Conservation (phyloP, 2,113 vertebrate species). For the Smithornis capensis region DNA sequence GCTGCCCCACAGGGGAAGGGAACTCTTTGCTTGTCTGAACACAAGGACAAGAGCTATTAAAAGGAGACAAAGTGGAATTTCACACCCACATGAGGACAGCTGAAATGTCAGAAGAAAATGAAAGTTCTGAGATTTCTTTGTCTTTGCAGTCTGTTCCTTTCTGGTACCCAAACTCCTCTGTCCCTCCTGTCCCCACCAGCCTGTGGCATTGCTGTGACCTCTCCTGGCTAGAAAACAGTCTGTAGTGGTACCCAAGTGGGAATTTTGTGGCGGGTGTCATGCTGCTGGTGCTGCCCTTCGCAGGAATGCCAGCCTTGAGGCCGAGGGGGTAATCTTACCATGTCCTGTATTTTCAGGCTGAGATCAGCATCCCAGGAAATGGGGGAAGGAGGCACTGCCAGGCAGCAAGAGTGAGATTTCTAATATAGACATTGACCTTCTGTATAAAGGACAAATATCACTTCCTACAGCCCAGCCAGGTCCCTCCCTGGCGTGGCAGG, state of each 20-base stretch:
- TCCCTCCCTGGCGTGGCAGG: neutral
- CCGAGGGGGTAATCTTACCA: neutral
- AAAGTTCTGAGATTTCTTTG: neutral
- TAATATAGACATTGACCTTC: neutral
- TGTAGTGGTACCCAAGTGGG: neutral
- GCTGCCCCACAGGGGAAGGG: neutral
- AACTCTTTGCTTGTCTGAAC: neutral
- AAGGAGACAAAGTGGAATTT: neutral
- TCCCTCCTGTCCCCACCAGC: neutral
- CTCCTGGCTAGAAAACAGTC: neutral
- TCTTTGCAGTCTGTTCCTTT: neutral
- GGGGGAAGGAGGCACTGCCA: neutral
- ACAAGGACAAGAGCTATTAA: neutral
- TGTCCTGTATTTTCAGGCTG: neutral
- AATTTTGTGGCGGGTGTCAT: neutral
- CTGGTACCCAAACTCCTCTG: neutral
- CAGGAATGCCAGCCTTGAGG: neutral
- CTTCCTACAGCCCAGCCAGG: neutral
- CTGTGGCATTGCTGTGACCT: neutral
- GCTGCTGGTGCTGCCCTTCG: neutral
- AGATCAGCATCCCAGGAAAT: neutral
- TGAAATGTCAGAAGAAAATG: neutral
- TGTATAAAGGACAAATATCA: neutral
- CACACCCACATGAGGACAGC: neutral
- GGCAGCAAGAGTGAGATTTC: neutral